These are phyloP conservation scores for Narcine bancroftii DNA, from an alignment of 2,113 vertebrate species.

Conservation along the genomic window DNA sequence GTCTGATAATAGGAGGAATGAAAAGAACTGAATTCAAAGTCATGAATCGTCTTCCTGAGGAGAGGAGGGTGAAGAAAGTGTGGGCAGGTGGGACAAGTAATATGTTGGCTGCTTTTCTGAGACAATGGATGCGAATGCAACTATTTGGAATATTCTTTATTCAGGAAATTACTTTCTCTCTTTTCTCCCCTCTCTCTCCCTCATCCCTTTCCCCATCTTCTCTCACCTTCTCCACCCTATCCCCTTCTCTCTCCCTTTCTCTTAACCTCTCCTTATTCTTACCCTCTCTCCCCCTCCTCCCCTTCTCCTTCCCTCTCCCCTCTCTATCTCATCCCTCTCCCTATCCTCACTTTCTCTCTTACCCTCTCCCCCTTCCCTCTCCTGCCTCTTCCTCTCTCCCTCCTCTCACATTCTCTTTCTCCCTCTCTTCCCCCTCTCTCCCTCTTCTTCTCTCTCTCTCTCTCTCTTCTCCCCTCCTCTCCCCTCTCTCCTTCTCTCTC, in stretches of 20 bases:
- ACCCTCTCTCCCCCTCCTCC: neutral
- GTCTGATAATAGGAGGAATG: no score
- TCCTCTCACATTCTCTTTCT: neutral
- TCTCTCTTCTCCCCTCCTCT: neutral
- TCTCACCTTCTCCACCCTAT: no score
- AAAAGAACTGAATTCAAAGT: no score
- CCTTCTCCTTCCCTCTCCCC: neutral
- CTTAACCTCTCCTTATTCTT: neutral
- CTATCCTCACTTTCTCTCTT: neutral
- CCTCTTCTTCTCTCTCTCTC: neutral
- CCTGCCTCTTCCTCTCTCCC: neutral
- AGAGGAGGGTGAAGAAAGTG: no score
- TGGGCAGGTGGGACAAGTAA: no score
- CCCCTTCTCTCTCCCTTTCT: neutral
- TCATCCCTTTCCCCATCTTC: no score
- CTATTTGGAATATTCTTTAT: no score
- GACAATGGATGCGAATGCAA: no score
- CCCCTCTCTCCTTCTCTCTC: neutral
- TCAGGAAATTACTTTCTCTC: no score
- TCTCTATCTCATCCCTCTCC: neutral
- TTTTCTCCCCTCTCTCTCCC: no score
- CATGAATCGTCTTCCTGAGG: no score
- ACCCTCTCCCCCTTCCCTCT: neutral
- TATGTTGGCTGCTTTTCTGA: no score
- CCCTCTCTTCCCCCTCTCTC: neutral